Evolutionary conservation across 2,113 vertebrate species (phyloP), one percentile per base, ranked within the genome.

Genomic region (Pseudorectes ferrugineus): DNA sequence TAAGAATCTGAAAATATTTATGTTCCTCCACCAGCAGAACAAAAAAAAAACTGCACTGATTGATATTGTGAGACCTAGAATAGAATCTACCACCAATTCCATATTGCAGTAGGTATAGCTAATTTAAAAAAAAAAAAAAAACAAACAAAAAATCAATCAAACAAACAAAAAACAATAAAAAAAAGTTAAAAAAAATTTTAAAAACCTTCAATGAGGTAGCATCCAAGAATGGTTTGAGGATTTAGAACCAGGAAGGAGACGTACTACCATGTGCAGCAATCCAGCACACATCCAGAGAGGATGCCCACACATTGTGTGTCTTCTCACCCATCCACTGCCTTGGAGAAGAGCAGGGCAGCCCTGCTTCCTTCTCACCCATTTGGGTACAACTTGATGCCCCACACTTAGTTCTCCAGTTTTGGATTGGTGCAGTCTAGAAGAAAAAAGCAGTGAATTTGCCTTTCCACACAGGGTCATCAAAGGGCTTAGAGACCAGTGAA

Each of bases 291-390:
- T 10, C 49, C 19, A 20, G 23, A 49, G 45, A 49, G 17, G 28
- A 57, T 23, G 2, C 18, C 25, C 20, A 17, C 16, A 35, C 7
- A 28, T 2, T 31, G 8, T 29, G 11, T 2, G 2, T 28, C 23
- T 72, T 81, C 66, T 62, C 40, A 72, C 16, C 6, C 29, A 8
- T 28, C 20, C 2, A 0, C 23, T 73, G 10, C 20, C 52, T 20
- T 17, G 14, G 26, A 57, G 23, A 81, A 70, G 16, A 43, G 11
- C 1, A 1, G 10, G 23, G 33, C 15, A 89, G 15, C 20, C 29
- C 25, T n/a, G 5, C 14, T 52, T 6, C 16, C 36, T 77, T 87
- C 65, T 87, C 55, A 74, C 11, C 3, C 29, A 22, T 19, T 63
- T 40, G 20, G 24, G 14, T 33, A 19, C 29, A 9, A 16, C 31